Evolutionary conservation across 2,888 invertebrate species (phyloP).

Genomic region (Acronicta alni): DNA sequence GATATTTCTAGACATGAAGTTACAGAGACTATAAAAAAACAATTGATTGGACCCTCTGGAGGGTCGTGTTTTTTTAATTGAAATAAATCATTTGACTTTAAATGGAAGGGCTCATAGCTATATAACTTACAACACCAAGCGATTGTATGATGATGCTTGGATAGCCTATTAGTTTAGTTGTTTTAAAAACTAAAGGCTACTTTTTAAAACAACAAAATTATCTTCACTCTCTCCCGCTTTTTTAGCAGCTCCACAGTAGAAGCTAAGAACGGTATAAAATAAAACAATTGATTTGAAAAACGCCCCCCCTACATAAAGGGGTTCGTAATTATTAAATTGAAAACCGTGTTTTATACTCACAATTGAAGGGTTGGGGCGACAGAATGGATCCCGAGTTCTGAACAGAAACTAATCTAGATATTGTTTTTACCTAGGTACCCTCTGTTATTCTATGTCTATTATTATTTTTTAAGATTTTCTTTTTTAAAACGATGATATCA

Average conservation of each 20-base stretch:
- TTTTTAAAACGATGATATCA: no score
- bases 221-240: constrained; percentile 42
- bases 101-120: no score
- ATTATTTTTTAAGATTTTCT: no score
- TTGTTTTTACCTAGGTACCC: constrained; percentile 24
- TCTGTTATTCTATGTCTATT: constrained; percentile 8
- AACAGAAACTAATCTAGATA: constrained; percentile 51
- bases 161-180: no score
- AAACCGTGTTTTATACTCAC: constrained; percentile 76
- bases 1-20: no score
- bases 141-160: no score
- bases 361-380: constrained; percentile 59
- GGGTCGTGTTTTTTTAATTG: no score
- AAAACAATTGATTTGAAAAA: constrained; percentile 86
- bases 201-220: background rate
- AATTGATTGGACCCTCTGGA: no score
- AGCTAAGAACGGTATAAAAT: constrained; percentile 77
- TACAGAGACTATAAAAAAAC: no score
- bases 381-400: constrained; percentile 54
- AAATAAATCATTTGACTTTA: no score
- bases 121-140: no score
- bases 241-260: constrained; percentile 64
- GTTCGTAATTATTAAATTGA: constrained; percentile 86
- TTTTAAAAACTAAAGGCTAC: background rate
- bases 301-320: constrained; percentile 71